Evolutionary conservation across 2,113 vertebrate species (phyloP).

Genomic region (Tachysurus fulvidraco): DNA sequence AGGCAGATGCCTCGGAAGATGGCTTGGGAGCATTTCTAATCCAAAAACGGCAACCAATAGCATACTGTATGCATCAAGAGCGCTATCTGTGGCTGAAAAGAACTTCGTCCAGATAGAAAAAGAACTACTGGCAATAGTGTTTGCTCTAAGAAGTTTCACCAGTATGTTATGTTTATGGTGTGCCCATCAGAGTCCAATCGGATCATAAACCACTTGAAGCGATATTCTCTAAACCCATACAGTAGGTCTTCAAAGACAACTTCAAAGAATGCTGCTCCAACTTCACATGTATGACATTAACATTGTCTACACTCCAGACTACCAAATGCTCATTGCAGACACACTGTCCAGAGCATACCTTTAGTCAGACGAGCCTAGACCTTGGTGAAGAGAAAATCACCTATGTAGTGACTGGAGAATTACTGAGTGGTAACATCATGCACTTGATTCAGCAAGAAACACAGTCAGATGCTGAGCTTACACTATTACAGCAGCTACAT

Average conservation of each 20-base stretch:
- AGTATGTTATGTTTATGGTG: too few relatives aligned
- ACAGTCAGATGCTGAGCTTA: not conserved
- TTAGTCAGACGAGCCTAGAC: too few relatives aligned
- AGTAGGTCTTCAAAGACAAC: not conserved
- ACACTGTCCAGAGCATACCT: too few relatives aligned
- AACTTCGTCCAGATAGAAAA: conserved; percentile 30
- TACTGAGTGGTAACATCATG: not conserved
- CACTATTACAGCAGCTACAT: not conserved
- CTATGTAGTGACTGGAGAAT: not conserved
- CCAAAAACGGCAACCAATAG: not conserved
- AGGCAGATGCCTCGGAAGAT: not conserved
- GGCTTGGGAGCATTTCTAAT: not conserved
- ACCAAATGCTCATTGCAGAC: too few relatives aligned
- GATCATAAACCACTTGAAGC: too few relatives aligned
- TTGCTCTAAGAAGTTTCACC: not conserved
- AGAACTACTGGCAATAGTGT: conserved; percentile 8
- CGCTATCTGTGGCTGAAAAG: not conserved
- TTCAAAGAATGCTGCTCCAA: not conserved
- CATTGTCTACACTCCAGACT: too few relatives aligned
- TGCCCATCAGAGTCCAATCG: too few relatives aligned
- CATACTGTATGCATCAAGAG: not conserved
- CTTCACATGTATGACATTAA: too few relatives aligned
- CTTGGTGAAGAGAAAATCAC: not conserved
- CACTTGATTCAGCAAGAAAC: not conserved
- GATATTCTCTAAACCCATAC: not conserved